A percentile compares a stretch with the other conserved stretches of the same genome.
phyloP scores from a whole-genome alignment of 2,113 vertebrate species.

The Stegastes partitus region DNA sequence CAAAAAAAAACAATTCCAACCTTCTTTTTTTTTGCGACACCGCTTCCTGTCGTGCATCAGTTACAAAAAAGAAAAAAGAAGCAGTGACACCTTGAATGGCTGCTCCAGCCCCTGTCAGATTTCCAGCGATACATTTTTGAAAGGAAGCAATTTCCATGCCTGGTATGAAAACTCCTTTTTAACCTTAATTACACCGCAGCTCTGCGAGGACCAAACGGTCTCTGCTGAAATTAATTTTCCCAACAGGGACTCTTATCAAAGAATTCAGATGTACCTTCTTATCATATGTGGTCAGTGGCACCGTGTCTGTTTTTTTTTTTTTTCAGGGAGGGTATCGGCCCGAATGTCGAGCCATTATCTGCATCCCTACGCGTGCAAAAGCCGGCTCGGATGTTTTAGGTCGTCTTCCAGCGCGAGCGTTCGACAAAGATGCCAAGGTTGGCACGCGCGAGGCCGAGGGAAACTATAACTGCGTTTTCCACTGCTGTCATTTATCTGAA shows the following conservation, averaged over 20 bases:
- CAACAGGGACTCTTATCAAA: conserved; percentile 65
- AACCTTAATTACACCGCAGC: conserved; percentile 70
- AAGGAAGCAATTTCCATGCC: conserved; percentile 62
- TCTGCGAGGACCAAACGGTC: conserved; percentile 60
- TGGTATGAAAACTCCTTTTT: conserved; percentile 62
- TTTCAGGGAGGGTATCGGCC: conserved; percentile 55
- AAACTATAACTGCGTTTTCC: conserved; percentile 44
- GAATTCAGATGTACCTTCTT: conserved; percentile 64
- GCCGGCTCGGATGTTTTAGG: conserved; percentile 45
- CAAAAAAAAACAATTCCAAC: not conserved
- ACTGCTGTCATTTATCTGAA: conserved; percentile 43
- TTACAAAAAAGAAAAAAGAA: conserved; percentile 1
- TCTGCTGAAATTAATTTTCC: conserved; percentile 71
- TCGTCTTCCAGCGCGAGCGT: conserved; percentile 37
- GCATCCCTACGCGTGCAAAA: conserved; percentile 22
- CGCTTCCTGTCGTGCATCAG: not conserved
- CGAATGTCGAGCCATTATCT: conserved; percentile 62
- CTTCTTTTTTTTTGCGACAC: conserved; percentile 1
- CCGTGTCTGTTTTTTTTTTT: conserved; percentile 61
- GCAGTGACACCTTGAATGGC: too few relatives aligned
- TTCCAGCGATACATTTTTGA: conserved; percentile 55
- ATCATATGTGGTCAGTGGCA: conserved; percentile 62
- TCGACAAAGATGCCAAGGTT: conserved; percentile 25
- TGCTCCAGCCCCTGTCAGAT: conserved; percentile 22
- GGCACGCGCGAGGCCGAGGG: not conserved